Conservation (phyloP, 2,888 invertebrate genomes). For the Plebejus argus region DNA sequence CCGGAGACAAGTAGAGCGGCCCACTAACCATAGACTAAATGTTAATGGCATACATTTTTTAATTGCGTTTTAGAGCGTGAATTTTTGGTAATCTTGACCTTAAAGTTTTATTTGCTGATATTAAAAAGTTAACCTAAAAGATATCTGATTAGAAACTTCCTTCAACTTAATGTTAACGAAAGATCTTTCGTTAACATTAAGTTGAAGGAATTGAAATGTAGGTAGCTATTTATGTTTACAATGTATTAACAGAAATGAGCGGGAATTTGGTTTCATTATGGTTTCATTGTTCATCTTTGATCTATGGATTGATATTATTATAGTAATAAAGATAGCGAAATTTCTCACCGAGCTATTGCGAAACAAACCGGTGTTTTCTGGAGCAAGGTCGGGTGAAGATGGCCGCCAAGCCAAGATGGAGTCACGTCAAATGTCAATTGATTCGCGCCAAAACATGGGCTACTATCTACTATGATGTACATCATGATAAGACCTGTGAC, state of each 20-base stretch:
- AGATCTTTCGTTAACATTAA: too few species aligned
- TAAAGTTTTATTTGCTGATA: background rate
- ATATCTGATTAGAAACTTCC: background rate
- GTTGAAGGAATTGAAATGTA: too few species aligned
- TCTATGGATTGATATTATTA: conserved; percentile 38
- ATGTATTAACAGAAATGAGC: too few species aligned
- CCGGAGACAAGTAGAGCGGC: conserved; percentile 16
- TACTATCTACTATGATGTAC: conserved; percentile 36
- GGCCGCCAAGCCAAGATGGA: conserved; percentile 66
- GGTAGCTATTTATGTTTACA: too few species aligned
- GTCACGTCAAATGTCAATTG: conserved; percentile 63
- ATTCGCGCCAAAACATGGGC: conserved; percentile 66
- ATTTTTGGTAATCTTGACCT: conserved; percentile 10
- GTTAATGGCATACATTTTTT: conserved; percentile 18
- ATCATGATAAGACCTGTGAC: background rate
- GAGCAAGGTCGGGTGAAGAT: conserved; percentile 73
- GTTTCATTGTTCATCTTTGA: conserved; percentile 14
- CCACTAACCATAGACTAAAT: conserved; percentile 23
- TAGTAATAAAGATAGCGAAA: conserved; percentile 59
- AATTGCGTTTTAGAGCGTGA: conserved; percentile 3
- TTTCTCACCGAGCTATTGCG: conserved; percentile 69
- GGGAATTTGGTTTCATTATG: background rate
- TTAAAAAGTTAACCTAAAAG: background rate
- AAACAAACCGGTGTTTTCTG: conserved; percentile 66
- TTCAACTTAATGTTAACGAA: too few species aligned